These are phyloP conservation scores for Gallinago stenura DNA, from an alignment of 2,797 vertebrate species.

Conservation along the genomic window DNA sequence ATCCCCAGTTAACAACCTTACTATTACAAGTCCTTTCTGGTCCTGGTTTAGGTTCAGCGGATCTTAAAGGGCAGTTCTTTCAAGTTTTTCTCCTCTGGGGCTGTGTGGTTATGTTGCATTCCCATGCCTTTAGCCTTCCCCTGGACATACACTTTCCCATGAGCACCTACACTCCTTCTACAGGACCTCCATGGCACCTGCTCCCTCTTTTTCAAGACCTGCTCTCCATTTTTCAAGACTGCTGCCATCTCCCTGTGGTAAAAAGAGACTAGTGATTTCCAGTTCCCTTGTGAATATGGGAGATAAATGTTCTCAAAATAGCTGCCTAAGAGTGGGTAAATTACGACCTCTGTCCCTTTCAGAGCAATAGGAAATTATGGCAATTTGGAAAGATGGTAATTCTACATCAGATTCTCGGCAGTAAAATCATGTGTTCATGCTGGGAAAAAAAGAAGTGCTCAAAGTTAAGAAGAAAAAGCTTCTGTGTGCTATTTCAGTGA, in stretches of 20 bases:
- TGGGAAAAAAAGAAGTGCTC: not conserved
- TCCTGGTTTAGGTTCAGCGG: not conserved
- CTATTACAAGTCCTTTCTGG: not conserved
- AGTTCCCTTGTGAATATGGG: not conserved
- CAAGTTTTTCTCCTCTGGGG: not conserved
- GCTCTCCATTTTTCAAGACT: not conserved
- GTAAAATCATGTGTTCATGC: not conserved
- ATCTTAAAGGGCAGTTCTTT: not conserved
- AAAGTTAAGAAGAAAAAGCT: not conserved
- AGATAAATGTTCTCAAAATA: not conserved
- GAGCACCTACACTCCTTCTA: fast-evolving
- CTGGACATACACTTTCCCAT: not conserved
- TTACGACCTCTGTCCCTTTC: not conserved
- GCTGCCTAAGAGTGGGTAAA: not conserved
- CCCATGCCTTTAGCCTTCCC: not conserved
- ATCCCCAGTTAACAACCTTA: not conserved
- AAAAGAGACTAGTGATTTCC: not conserved
- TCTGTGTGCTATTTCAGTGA: not conserved
- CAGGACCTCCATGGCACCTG: not conserved
- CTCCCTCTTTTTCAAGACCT: not conserved
- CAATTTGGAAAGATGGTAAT: not conserved
- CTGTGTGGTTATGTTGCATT: not conserved
- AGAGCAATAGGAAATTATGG: not conserved
- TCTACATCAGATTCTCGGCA: not conserved
- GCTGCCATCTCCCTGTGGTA: not conserved